Evolutionary conservation across 2,888 invertebrate genomes (phyloP).

Genomic region (Entomobrya proxima): DNA sequence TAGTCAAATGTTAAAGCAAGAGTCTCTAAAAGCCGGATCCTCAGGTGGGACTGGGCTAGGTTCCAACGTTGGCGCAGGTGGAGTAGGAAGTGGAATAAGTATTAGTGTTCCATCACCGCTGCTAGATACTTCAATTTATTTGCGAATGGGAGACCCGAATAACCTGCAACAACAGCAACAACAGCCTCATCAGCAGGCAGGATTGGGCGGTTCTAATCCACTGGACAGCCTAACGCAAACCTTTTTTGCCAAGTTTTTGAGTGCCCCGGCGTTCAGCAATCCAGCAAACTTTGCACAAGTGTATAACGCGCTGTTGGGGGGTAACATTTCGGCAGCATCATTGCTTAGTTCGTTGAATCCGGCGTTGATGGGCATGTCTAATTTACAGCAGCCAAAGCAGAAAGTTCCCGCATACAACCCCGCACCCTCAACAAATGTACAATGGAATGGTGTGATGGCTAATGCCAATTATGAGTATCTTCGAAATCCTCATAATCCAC

Average conservation of each 20-base stretch:
- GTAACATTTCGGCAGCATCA: constrained; percentile 10
- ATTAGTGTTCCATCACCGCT: constrained; percentile 57
- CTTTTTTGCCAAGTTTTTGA: constrained; percentile 58
- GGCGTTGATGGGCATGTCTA: constrained; percentile 30
- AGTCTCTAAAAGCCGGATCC: neutral
- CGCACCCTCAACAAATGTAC: neutral
- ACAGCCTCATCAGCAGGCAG: too few relatives aligned
- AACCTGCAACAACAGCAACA: neutral
- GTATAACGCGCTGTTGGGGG: constrained; percentile 61
- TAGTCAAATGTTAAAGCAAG: constrained; percentile 57
- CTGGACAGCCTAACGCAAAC: constrained; percentile 51
- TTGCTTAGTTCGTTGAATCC: constrained; percentile 36
- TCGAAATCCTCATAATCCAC: constrained; percentile 29
- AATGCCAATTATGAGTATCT: constrained; percentile 45
- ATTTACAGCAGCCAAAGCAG: constrained; percentile 41
- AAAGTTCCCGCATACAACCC: constrained; percentile 42
- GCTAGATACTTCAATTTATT: constrained; percentile 41
- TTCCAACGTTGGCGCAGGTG: too few relatives aligned
- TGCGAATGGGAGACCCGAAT: constrained; percentile 27
- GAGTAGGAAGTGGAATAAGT: constrained; percentile 6
- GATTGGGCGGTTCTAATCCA: neutral
- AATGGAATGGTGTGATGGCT: constrained; percentile 57
- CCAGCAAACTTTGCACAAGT: constrained; percentile 62
- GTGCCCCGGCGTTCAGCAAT: neutral
- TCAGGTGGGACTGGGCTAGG: too few relatives aligned